Evolutionary conservation across 2,113 vertebrate species (phyloP).

Genomic region (Phrynosoma platyrhinos): DNA sequence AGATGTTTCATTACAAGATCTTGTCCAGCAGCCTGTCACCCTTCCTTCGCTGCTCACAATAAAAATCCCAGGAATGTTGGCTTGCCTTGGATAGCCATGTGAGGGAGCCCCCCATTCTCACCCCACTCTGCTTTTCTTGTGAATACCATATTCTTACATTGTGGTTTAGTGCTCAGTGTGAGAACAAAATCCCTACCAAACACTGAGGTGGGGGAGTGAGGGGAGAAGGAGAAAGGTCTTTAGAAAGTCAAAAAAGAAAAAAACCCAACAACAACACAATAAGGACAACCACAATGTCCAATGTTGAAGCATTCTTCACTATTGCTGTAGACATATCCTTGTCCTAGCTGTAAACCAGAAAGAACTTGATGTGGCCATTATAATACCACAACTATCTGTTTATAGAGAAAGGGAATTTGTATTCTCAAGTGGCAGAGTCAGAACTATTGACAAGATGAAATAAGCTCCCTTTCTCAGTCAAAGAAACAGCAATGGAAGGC

Average conservation of each 20-base stretch:
- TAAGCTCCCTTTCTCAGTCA: not conserved
- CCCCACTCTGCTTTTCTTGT: not conserved
- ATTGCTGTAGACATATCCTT: not conserved
- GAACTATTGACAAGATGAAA: not conserved
- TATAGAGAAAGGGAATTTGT: not conserved
- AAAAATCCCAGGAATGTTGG: not conserved
- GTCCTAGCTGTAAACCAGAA: not conserved
- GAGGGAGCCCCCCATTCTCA: not conserved
- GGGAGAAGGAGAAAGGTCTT: not conserved
- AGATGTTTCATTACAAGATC: constrained; percentile 1
- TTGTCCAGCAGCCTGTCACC: not conserved
- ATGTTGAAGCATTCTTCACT: not conserved
- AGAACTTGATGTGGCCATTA: not conserved
- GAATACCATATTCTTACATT: not conserved
- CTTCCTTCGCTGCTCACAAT: not conserved
- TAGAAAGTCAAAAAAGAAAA: not conserved
- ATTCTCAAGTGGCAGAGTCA: not conserved
- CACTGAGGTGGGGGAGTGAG: not conserved
- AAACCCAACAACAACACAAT: too few relatives aligned
- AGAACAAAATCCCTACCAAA: not conserved
- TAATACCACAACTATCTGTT: constrained; percentile 4
- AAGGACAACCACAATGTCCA: not conserved
- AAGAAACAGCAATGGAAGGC: not conserved
- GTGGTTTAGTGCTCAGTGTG: not conserved
- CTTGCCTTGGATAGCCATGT: not conserved